Conservation (phyloP, 2,797 vertebrate species). For the Amniataba percoides region DNA sequence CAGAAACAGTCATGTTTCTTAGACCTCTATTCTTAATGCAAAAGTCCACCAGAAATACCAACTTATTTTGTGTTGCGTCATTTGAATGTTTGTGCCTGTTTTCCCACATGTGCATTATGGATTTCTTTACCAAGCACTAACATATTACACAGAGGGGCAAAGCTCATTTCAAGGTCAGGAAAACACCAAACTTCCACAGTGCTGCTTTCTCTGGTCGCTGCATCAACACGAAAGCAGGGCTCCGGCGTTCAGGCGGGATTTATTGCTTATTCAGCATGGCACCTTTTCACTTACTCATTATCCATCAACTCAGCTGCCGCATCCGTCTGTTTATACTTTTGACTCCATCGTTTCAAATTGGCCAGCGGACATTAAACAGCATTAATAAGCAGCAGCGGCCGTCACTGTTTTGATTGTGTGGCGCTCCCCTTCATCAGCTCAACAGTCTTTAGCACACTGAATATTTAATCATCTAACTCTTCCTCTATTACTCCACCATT, state of each 20-base stretch:
- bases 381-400: conserved; percentile 40
- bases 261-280: conserved; percentile 20
- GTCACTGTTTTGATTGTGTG: conserved; percentile 46
- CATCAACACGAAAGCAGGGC: neutral
- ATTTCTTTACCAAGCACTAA: neutral
- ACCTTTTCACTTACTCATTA: conserved; percentile 23
- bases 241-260: neutral
- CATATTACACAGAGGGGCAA: neutral
- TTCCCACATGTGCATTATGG: neutral
- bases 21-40: too few species aligned
- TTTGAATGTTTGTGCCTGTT: too few species aligned
- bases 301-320: conserved; percentile 31
- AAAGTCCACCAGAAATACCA: too few species aligned
- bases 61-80: too few species aligned
- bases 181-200: neutral
- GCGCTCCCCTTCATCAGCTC: conserved; percentile 28
- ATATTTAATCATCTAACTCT: conserved; percentile 59
- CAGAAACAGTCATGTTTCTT: too few species aligned
- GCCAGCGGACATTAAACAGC: conserved; percentile 51
- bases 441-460: conserved; percentile 44
- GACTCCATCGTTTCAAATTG: conserved; percentile 34
- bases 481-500: conserved; percentile 32
- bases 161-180: neutral
- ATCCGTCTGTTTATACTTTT: conserved; percentile 36
- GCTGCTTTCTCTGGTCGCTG: neutral